Base-by-base conservation (phyloP, 2,888 invertebrate species). In the Ophion ventricosus region DNA sequence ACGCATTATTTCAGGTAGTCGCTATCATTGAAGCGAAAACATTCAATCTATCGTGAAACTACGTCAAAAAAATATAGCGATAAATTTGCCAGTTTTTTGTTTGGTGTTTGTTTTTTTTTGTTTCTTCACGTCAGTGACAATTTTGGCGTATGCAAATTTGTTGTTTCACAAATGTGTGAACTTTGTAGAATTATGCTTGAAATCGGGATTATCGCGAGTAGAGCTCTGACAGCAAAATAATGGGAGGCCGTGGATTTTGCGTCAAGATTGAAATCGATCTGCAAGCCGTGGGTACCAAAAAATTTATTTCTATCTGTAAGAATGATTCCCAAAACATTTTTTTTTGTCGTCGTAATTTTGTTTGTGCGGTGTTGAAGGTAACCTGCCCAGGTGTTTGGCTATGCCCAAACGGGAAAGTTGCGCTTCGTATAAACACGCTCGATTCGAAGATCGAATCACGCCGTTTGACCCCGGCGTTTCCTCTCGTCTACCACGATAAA, bases 351-450 rank as follows among this genome's bases (percentile, higher is more conserved):
- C 7, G 35, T 59, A 43, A 29, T 40, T 64, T 72, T 49, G 17
- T 49, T 49, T 49, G 14, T 1, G 49, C 49, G 17, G 14, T 17
- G 17, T 49, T 49, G 49, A 88, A 96, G 96, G 95, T 97, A 40
- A 96, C 96, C 80, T 97, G 97, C 92, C 97, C 97, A n/a, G 97
- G 97, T 49, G 97, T 97, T 17, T 97, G 97, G 96, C 93, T 97
- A 43, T 97, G 97, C 90, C 96, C 96, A 85, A 96, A 96, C 92
- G 97, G 97, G n/a, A 95, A 96, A 90, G 95, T 97, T 10, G 96
- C 96, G 8, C 93, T 97, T 35, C 95, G 96, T 85, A 94, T 97
- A 56, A 95, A 95, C 87, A 94, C 96, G 74, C 94, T 97, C 66
- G 96, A 96, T 61, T 96, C 96, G 49, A 95, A 95, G 88, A 95